Evolutionary conservation across 2,113 vertebrate species (phyloP).

Genomic region (Lamprotornis superbus): DNA sequence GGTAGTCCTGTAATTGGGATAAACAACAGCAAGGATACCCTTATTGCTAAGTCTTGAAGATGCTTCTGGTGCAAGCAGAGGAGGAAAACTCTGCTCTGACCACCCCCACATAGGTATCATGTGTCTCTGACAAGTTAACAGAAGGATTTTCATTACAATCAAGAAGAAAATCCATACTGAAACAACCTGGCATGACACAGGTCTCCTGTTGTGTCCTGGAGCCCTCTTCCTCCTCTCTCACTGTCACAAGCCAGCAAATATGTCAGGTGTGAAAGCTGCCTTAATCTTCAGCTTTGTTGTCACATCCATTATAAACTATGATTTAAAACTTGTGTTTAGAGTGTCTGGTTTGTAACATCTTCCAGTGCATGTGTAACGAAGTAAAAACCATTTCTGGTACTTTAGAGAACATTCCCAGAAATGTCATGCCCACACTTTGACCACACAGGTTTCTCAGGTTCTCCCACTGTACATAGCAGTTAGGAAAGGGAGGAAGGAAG

Average conservation of each 20-base stretch:
- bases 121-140: neutral
- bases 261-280: neutral
- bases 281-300: neutral
- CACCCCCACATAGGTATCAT: too few species aligned
- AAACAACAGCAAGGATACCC: neutral
- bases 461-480: rapidly evolving
- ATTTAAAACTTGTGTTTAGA: neutral
- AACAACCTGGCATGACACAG: neutral
- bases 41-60: neutral
- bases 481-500: neutral
- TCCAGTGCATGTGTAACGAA: neutral
- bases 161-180: neutral
- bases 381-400: neutral
- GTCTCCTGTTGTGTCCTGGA: neutral
- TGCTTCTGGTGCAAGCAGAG: neutral
- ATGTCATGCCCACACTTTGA: neutral
- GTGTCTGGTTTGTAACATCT: neutral
- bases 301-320: neutral
- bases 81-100: neutral
- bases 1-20: neutral
- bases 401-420: neutral
- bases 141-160: neutral
- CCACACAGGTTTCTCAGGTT: neutral
- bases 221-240: neutral
- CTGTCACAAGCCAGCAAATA: neutral